phyloP scores from a whole-genome alignment of 2,888 invertebrate species.

The Horisme vitalbata region DNA sequence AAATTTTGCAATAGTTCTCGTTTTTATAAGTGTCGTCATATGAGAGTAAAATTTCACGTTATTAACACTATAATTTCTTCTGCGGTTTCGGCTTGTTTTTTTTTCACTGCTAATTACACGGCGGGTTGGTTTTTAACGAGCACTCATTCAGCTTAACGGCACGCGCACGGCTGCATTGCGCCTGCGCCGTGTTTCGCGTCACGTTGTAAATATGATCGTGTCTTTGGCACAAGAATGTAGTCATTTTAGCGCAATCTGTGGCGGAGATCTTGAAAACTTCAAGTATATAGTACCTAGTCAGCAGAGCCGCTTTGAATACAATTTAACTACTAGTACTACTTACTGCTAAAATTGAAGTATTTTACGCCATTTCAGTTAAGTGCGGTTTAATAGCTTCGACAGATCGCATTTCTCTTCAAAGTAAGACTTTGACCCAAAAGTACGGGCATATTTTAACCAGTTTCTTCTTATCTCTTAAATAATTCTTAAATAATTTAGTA shows the following conservation, averaged over 20 bases:
- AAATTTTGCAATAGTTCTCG: too few species aligned
- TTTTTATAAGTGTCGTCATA: too few species aligned
- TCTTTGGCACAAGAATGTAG: conserved; percentile 34
- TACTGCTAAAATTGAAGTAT: conserved; percentile 3
- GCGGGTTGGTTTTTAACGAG: conserved; percentile 72
- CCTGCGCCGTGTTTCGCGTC: conserved; percentile 39
- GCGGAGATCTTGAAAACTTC: conserved; percentile 10
- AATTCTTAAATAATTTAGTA: too few species aligned
- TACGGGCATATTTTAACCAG: too few species aligned
- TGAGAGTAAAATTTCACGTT: background rate
- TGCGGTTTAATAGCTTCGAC: too few species aligned
- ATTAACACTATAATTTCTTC: conserved; percentile 1
- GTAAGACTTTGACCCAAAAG: too few species aligned
- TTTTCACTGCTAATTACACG: conserved; percentile 71
- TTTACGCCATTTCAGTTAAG: too few species aligned
- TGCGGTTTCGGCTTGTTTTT: conserved; percentile 32
- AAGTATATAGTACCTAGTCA: background rate
- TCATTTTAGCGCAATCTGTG: conserved; percentile 6
- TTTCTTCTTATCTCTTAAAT: too few species aligned
- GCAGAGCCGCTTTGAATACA: background rate
- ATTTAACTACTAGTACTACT: too few species aligned
- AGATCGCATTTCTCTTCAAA: too few species aligned
- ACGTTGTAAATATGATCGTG: conserved; percentile 47
- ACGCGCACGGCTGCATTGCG: conserved; percentile 47
- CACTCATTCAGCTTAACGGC: conserved; percentile 68